Evolutionary conservation across 2,797 vertebrate species (phyloP).

Genomic region (Urosaurus nigricauda): DNA sequence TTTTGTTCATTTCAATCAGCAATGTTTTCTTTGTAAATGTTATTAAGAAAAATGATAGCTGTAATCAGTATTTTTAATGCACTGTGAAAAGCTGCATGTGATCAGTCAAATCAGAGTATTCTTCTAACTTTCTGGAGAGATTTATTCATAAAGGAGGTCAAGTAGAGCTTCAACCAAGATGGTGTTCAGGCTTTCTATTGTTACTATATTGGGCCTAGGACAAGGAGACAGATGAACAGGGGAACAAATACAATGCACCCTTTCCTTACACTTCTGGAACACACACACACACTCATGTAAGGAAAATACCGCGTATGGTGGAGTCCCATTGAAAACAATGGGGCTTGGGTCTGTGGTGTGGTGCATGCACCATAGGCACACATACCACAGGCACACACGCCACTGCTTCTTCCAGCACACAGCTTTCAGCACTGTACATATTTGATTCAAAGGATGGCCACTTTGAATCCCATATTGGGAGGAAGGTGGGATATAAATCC

Average conservation of each 20-base stretch:
- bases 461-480: no score
- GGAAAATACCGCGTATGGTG: no score
- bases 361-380: no score
- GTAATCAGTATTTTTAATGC: constrained; percentile 5
- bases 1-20: not conserved
- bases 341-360: no score
- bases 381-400: no score
- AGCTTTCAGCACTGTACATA: not conserved
- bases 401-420: no score
- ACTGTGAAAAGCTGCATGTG: constrained; percentile 17
- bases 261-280: no score
- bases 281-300: no score
- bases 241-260: not conserved
- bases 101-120: constrained; percentile 10
- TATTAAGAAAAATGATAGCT: not conserved
- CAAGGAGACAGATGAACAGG: not conserved
- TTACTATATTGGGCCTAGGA: not conserved
- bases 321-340: no score
- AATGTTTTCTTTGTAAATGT: not conserved
- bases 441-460: not conserved
- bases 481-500: no score
- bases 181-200: not conserved
- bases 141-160: not conserved
- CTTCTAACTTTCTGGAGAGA: not conserved
- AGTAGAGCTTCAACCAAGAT: not conserved